phyloP scores from a whole-genome alignment of 2,113 vertebrate genomes.

The Myrmophylax atrothorax region DNA sequence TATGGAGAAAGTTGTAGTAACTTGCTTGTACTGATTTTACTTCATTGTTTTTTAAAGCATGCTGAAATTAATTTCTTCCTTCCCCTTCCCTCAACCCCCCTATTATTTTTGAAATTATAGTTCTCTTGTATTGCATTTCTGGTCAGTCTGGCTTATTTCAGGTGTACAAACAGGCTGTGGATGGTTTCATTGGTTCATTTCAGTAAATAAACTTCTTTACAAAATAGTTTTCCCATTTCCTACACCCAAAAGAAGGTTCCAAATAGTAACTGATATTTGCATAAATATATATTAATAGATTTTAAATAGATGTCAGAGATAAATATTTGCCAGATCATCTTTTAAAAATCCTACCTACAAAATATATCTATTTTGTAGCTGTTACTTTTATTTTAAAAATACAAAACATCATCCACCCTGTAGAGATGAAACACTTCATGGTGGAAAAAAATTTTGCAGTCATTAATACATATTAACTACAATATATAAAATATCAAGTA shows the following conservation, averaged over 20 bases:
- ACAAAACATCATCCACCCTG: not conserved
- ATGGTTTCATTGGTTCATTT: conserved; percentile 7
- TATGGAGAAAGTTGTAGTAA: not conserved
- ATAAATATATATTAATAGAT: not conserved
- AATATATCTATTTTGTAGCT: not conserved
- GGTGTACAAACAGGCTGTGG: not conserved
- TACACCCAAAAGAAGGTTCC: not conserved
- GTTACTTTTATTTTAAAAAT: not conserved
- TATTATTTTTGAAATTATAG: not conserved
- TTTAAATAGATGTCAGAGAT: not conserved
- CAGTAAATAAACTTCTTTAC: not conserved
- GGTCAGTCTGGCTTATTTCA: not conserved
- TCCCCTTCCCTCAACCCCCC: not conserved
- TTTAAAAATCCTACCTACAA: not conserved
- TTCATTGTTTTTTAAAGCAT: not conserved
- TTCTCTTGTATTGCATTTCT: not conserved
- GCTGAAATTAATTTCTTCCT: conserved; percentile 25
- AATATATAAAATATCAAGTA: not conserved
- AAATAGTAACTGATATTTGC: not conserved
- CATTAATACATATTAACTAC: not conserved
- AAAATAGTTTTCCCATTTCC: not conserved
- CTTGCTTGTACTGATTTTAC: not conserved
- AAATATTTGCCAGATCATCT: not conserved
- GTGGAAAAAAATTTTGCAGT: not conserved
- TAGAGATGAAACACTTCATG: not conserved